A percentile compares a stretch with the other conserved stretches of the same genome.
Conservation (phyloP, 2,113 vertebrate species). For the Gila orcuttii region DNA sequence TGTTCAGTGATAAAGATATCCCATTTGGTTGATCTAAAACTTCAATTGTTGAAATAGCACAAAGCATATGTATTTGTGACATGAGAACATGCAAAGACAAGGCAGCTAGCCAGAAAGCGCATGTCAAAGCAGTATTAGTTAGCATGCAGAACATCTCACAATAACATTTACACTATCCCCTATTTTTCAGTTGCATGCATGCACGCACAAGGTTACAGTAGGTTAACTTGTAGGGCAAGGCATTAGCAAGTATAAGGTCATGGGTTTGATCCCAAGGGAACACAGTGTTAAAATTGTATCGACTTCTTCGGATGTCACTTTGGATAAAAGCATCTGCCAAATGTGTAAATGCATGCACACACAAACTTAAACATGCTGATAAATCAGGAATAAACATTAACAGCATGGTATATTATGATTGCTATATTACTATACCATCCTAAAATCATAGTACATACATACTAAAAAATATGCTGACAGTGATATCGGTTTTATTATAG, state of each 20-base stretch:
- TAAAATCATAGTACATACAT: neutral
- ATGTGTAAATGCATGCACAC: neutral
- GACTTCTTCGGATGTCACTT: neutral
- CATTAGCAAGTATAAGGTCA: neutral
- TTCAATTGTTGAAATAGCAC: neutral
- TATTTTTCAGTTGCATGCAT: neutral
- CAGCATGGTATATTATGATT: neutral
- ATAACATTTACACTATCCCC: neutral
- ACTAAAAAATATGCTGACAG: neutral
- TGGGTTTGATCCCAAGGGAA: neutral
- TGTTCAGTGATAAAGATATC: constrained; percentile 22
- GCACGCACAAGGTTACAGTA: neutral
- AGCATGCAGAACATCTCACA: constrained; percentile 18
- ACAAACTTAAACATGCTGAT: neutral
- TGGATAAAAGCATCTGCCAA: neutral
- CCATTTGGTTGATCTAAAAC: constrained; percentile 9
- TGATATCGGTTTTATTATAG: too few relatives aligned
- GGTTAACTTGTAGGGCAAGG: neutral
- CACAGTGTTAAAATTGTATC: neutral
- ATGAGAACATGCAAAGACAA: neutral
- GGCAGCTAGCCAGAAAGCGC: neutral
- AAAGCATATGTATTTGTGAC: neutral
- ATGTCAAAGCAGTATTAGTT: neutral
- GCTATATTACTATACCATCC: neutral
- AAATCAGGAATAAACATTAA: constrained; percentile 2